Base-by-base conservation (phyloP, 2,888 invertebrate species). In the Dasypolia templi region DNA sequence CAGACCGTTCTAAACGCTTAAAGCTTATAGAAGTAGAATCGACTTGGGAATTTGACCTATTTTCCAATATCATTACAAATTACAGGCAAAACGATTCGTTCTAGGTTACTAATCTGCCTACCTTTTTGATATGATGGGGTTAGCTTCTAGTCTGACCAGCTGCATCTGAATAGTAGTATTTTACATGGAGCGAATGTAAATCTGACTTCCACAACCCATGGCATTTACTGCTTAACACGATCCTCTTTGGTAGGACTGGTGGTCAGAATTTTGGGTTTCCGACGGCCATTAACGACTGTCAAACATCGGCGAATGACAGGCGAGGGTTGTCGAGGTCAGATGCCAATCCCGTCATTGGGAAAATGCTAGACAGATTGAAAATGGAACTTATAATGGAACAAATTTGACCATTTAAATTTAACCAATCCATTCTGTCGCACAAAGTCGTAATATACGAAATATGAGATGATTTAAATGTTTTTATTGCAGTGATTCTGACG, bases 21-120 rank as follows among this genome's bases (percentile, higher is more conserved):
- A 22, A 17, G 22, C 19, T 49, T 68, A 19, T n/a, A 22, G 4
- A 62, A 44, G 51, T 51, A 63, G 55, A 56, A 49, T 49, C 11
- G 11, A 26, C 4, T 62, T 44, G 29, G 11, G 6, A 56, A 44
- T 79, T 72, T 72, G 56, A 63, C 63, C 62, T n/a, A 71, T 55
- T 79, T 58, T 58, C 35, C 22, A 29, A 46, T 35, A 32, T 42
- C 61, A 26, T 35, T 14, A 55, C 39, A 17, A 53, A n/a, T 63
- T 51, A 26, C 49, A 78, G 44, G 7, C 26, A 17, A 32, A 65
- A n/a, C 9, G 3, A 59, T 53, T 69, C 2, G 1, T 26, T 32
- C 39, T 26, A 22, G 58, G 29, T 42, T 19, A 39, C 11, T 11
- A 26, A 39, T 39, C 22, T 29, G 2, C 19, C 26, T 26, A 26